Evolutionary conservation across 37 sponge, comb jelly and placozoan species (phyloP).

Genomic region (Eunapius fragilis): DNA sequence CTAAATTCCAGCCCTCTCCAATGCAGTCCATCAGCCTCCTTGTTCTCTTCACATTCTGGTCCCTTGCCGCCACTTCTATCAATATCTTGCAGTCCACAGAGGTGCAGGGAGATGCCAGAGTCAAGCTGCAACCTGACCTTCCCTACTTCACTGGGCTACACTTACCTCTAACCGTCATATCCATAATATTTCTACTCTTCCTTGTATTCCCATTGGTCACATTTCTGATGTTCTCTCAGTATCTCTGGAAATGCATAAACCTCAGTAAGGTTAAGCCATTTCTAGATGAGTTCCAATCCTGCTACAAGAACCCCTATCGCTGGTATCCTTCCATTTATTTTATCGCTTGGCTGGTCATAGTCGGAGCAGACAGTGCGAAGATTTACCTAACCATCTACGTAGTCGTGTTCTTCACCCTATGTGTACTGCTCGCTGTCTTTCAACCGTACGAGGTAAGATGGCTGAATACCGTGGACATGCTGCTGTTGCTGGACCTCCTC

Average conservation of each 20-base stretch:
- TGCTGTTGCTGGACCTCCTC: not conserved
- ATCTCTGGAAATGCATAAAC: not conserved
- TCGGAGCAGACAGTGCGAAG: not conserved
- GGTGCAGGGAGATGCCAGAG: not conserved
- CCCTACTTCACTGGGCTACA: slow-evolving; percentile 13
- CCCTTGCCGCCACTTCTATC: not conserved
- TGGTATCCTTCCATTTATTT: not conserved
- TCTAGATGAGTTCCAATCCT: slow-evolving; percentile 4
- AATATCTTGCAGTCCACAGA: not conserved
- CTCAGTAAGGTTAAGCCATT: not conserved
- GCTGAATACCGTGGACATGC: not conserved
- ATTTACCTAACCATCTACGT: not conserved
- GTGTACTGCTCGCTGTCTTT: not conserved
- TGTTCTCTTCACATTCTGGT: slow-evolving; percentile 13
- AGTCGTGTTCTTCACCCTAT: not conserved
- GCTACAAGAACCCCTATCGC: not conserved
- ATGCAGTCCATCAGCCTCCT: slow-evolving; percentile 17
- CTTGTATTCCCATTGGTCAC: slow-evolving; percentile 1
- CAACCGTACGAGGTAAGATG: not conserved
- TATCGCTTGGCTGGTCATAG: not conserved
- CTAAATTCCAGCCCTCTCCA: not conserved
- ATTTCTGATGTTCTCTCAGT: slow-evolving; percentile 2
- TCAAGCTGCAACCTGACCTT: not conserved
- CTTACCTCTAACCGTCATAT: not conserved
- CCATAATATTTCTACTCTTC: not conserved